Evolutionary conservation across 2,797 vertebrate genomes (phyloP), one percentile per base, ranked within the genome.

Genomic region (Streptopelia turtur): DNA sequence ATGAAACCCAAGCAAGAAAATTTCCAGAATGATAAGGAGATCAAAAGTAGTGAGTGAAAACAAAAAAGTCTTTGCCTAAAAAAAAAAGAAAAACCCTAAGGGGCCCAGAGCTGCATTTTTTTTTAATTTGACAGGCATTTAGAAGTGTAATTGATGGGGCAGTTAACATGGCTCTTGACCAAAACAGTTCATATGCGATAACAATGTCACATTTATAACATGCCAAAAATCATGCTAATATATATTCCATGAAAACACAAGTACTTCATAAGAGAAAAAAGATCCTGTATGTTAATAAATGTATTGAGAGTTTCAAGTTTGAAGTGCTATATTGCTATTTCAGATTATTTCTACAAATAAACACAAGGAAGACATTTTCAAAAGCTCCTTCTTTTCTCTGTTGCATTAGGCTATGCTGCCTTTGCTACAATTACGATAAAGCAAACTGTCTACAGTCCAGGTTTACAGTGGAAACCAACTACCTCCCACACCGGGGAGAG

Each of bases 121-220:
- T 95, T 95, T 76, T 60, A 93, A 95, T 82, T 81, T 96, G 97
- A 97, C 97, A 97, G 84, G 82, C 93, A 94, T 93, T 96, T 97
- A 94, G 87, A 95, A 91, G 84, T 53, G 78, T 96, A 96, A 97
- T 95, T 97, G 95, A 97, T 96, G 94, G 92, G 79, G 81, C 86
- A 96, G 93, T 96, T 96, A 96, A 95, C 77, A 61, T 74, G 94
- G 94, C 89, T 96, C 88, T 97, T 91, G 95, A 96, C 95, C 95
- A 97, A 97, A 97, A 90, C 63, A 87, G 94, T 95, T 97, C 95
- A 96, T 93, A 97, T 66, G 87, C 27, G 33, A 96, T 93, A 94
- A 94, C 96, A 97, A 87, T 39, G 86, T 86, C 92, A 94, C 93
- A 87, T 78, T 87, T 94, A 89, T 81, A 86, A 94, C 65, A 91